These are phyloP conservation scores for Montipora cactus DNA, from an alignment of 64 coral and sea anemone species.

Conservation along the genomic window DNA sequence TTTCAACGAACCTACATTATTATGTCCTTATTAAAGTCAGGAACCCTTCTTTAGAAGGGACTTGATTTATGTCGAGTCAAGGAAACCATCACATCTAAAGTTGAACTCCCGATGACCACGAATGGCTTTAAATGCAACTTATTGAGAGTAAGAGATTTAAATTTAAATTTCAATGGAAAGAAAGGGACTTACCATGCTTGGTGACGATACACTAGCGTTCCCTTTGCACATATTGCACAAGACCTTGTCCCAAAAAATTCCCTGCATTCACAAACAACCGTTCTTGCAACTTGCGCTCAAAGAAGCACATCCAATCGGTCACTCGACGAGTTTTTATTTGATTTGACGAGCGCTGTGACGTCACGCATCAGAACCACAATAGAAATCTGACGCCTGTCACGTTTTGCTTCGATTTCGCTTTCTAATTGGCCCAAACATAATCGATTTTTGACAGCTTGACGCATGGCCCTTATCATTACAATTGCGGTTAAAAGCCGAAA, in stretches of 20 bases:
- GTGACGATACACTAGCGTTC: neutral
- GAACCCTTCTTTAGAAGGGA: neutral
- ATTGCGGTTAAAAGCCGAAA: neutral
- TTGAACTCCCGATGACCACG: neutral
- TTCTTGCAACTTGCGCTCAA: neutral
- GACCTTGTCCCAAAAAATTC: neutral
- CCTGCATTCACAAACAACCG: neutral
- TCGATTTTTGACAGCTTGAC: neutral
- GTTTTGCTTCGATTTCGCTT: constrained; percentile 17
- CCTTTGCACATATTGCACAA: constrained; percentile 31
- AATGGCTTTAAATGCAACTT: neutral
- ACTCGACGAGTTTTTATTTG: neutral
- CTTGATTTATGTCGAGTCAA: neutral
- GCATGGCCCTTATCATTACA: neutral
- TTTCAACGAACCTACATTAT: too few relatives aligned
- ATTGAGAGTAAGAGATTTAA: neutral
- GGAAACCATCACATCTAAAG: neutral
- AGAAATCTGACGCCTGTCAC: constrained; percentile 5
- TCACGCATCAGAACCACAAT: neutral
- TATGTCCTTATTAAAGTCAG: neutral
- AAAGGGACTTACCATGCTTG: constrained; percentile 24
- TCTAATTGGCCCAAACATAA: constrained; percentile 14
- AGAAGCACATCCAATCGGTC: neutral
- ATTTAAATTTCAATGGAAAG: neutral
- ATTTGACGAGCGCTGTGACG: constrained; percentile 38